Base-by-base conservation (phyloP, 2,888 invertebrate species). In the Nasonia oneida region DNA sequence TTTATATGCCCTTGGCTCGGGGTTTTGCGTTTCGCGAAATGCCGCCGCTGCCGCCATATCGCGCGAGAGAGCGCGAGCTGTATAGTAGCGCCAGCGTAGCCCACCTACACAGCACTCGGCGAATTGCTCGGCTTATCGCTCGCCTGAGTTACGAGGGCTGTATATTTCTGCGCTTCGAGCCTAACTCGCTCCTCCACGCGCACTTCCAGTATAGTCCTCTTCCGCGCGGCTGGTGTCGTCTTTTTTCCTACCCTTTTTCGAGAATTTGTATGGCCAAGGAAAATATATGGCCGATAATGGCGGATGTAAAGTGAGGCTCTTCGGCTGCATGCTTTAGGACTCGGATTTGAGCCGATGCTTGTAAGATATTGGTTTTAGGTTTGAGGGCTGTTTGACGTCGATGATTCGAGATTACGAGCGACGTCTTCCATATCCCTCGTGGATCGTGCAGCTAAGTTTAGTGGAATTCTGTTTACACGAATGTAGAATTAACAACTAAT, bases 61-160 rank as follows among this genome's bases (percentile, higher is more conserved):
- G 80, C 50, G 14, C 23, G 12, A 61, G 39, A 77, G 73, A 76
- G 80, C 64, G 14, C 37, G 12, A 61, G 39, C 37, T 37, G 37
- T 37, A 23, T 5, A 47, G 47, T 61, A 61, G 42, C 47, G 33
- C 53, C 18, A n/a, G n/a, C 77, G 57, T n/a, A 61, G 57, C 57
- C 57, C 57, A 61, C n/a, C 57, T n/a, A 61, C 80, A 29, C 53
- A 12, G 81, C 81, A 79, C 81, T 78, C 82, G 85, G 86, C 83
- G 86, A 86, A 86, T 86, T 86, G 86, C 86, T 79, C 75, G 86
- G 83, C 86, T 86, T 86, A 86, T 86, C 86, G 78, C 86, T 77
- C 76, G 71, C 57, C 83, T 81, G 83, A 83, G 86, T 86, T 86
- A 86, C 86, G 76, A 80, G 74, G 71, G 80, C 57, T 67, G 78